phyloP scores from a whole-genome alignment of 2,797 vertebrate species.

The Nothura maculosa region DNA sequence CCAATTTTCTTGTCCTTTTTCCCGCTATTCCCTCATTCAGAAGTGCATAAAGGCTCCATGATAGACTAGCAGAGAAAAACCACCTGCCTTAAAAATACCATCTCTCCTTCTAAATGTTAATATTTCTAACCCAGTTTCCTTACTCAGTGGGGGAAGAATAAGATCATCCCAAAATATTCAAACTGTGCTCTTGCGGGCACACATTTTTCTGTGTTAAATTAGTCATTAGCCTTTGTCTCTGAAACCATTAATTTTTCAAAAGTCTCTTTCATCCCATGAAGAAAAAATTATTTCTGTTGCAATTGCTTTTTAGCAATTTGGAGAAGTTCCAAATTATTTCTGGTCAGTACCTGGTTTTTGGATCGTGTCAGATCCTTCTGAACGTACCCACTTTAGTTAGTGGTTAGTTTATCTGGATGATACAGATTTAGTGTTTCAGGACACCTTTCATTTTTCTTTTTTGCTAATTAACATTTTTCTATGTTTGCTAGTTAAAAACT shows the following conservation, averaged over 20 bases:
- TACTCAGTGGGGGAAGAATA: constrained; percentile 7
- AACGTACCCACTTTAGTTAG: not conserved
- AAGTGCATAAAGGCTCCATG: not conserved
- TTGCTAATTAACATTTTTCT: too few relatives aligned
- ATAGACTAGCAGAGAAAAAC: not conserved
- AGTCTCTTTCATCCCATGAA: constrained; percentile 7
- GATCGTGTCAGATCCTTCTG: not conserved
- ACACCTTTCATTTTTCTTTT: not conserved
- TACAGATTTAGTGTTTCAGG: not conserved
- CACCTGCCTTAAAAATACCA: not conserved
- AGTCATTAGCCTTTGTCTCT: constrained; percentile 37
- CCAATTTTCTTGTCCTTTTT: not conserved
- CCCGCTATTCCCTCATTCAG: not conserved
- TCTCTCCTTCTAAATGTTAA: not conserved
- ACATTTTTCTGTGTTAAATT: constrained; percentile 6
- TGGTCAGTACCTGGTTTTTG: not conserved
- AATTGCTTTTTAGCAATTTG: constrained; percentile 24
- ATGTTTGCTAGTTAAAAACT: not conserved
- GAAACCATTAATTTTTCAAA: constrained; percentile 25
- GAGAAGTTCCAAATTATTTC: constrained; percentile 34
- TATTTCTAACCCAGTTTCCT: not conserved
- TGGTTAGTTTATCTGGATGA: not conserved
- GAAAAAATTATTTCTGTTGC: not conserved
- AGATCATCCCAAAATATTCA: not conserved
- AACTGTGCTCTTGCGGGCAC: not conserved